Percentiles rank a stretch among this genome's conserved stretches.
These are phyloP conservation scores for Tuta absoluta DNA, from an alignment of 2,888 invertebrate genomes.

Conservation along the genomic window DNA sequence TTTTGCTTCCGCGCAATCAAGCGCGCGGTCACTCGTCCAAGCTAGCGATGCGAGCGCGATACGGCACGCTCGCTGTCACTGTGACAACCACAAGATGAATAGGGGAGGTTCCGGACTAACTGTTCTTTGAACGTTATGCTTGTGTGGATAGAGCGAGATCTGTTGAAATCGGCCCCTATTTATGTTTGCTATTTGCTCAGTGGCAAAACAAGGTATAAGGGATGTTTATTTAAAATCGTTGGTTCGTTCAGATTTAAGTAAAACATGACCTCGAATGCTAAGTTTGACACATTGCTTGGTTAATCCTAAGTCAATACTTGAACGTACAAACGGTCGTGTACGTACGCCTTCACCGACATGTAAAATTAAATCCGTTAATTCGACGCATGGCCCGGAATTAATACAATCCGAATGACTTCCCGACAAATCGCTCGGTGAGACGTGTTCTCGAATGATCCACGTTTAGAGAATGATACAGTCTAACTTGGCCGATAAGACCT, in stretches of 20 bases:
- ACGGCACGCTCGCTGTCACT: conserved; percentile 26
- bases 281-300: not conserved
- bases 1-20: conserved; percentile 31
- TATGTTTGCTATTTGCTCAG: no score
- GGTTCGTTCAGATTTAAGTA: not conserved
- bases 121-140: not conserved
- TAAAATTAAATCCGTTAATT: conserved; percentile 50
- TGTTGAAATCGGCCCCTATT: no score
- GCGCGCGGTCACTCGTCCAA: conserved; percentile 12
- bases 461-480: not conserved
- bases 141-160: not conserved
- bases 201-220: not conserved
- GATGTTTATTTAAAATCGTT: not conserved
- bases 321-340: conserved; percentile 31
- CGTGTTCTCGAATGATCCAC: not conserved
- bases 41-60: conserved; percentile 26
- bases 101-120: not conserved
- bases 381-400: conserved; percentile 49
- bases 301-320: conserved; percentile 18
- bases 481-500: no score
- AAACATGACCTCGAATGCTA: not conserved
- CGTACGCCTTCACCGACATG: conserved; percentile 42
- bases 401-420: conserved; percentile 55
- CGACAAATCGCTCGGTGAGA: conserved; percentile 54
- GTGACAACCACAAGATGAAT: conserved; percentile 15